Evolutionary conservation across 2,113 vertebrate genomes (phyloP).

Genomic region (Dryoscopus gambensis): DNA sequence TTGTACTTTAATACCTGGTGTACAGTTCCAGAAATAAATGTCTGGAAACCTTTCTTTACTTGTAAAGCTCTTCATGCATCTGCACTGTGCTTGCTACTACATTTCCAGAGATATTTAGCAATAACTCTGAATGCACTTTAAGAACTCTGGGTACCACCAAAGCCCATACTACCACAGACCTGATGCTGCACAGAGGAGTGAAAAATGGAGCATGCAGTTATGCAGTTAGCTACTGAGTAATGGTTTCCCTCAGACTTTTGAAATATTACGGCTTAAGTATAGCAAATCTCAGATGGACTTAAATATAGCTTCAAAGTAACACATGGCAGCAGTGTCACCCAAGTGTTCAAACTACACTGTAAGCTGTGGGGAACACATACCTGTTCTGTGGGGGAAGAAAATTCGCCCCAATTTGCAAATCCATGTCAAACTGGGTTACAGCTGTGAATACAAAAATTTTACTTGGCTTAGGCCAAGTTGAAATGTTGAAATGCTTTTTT

Average conservation of each 20-base stretch:
- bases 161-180: accelerated
- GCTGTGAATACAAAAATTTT: neutral
- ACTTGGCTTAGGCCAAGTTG: neutral
- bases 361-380: accelerated
- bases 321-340: accelerated
- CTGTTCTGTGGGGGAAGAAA: neutral
- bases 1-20: slow-evolving; percentile 99
- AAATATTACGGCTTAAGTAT: neutral
- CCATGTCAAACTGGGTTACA: neutral
- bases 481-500: neutral
- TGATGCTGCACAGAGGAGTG: neutral
- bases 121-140: neutral
- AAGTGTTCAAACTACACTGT: accelerated
- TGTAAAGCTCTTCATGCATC: slow-evolving; percentile 33
- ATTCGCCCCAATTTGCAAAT: neutral
- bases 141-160: accelerated
- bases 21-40: slow-evolving; percentile 99
- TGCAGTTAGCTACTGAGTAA: too few relatives aligned
- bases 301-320: neutral
- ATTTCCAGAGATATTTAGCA: neutral
- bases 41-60: slow-evolving; percentile 88
- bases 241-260: neutral
- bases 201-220: accelerated
- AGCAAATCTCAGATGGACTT: neutral
- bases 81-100: neutral